Evolutionary conservation across 2,888 invertebrate species (phyloP), one percentile per base, ranked within the genome.

Genomic region (Clepsis dumicolana): DNA sequence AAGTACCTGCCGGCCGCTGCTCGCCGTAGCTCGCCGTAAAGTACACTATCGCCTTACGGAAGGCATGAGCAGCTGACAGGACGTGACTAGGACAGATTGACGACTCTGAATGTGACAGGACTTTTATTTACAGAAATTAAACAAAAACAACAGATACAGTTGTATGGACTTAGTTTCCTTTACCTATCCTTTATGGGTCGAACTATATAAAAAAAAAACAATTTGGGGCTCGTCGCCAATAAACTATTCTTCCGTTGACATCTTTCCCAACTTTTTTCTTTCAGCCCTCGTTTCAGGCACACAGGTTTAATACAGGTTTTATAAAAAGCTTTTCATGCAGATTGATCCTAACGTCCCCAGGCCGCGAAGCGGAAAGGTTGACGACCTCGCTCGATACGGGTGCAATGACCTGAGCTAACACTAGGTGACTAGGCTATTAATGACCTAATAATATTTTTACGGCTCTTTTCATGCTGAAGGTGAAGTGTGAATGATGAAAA

Each of bases 341-440:
- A n/a, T 38, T n/a, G n/a, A 38, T 35, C 12, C 38, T 38, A 14
- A 14, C n/a, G 4, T 38, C 38, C 5, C 4, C n/a, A 38, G 38
- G 38, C 38, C n/a, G 21, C 35, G 56, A 56, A 24, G 56, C 29
- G 21, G 25, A 29, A 64, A n/a, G 66, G 62, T 59, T 41, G 59
- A 41, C 10, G 66, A 64, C 64, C 70, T 41, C 5, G 52, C 57
- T 63, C 70, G 65, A 68, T 68, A 60, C 63, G 64, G 52, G 57
- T 63, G 62, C 70, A 56, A 64, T 54, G 70, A 60, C 63, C 70
- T 24, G 21, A 5, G 38, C 41, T 16, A 56, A 38, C 65, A 57
- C 61, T 62, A 48, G 65, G 61, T 69, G 60, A 61, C 60, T 52
- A 29, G 24, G 21, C 35, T n/a, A 52, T 52, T 65, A 65, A 53